Evolutionary conservation across 2,797 vertebrate species (phyloP), one percentile per base, ranked within the genome.

Genomic region (Acropternis orthonyx): DNA sequence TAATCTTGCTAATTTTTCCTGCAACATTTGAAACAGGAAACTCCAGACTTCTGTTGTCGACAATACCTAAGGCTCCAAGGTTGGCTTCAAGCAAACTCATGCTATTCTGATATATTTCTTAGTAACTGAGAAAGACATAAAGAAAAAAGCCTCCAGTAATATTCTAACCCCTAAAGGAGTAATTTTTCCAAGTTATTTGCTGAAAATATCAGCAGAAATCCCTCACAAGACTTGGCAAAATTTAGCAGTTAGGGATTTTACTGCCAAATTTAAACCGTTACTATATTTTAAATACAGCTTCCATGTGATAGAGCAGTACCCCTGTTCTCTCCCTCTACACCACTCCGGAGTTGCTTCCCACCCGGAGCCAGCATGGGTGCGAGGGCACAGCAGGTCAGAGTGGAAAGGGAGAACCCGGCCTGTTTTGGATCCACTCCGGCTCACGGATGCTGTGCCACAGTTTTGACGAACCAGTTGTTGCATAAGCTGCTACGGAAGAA

Each of bases 331-430:
- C 54, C 30, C 17, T 51, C 37, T 43, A 16, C 9, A 16, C 6
- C 6, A 2, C 30, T 27, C 21, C 6, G 66, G 24, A 39, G 89
- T 11, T 1, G 3, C 24, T 51, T 66, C 67, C 68, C 67, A 10
- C 1, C 17, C 26, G 30, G n/a, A 71, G 10, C 3, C 18, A 26
- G 36, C 3, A 7, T 0, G 6, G 6, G 19, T 44, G 34, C 0
- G 1, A 83, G 12, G 37, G 51, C 44, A 36, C 2, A 8, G 30
- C 1, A 2, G 23, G 30, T 65, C 55, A 37, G 61, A 23, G 23
- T 13, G 9, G 7, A 4, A 19, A 58, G 14, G 55, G 26, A 77
- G 67, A 41, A 5, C 2, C 11, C 36, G 27, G n/a, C 7, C 32
- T 5, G 8, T 1, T 44, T 28, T 54, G 49, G 55, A 68, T 27